A percentile compares a stretch with the other conserved stretches of the same genome.
Conservation (phyloP, 1,140 invertebrate genomes). For the Drosophila cardini region DNA sequence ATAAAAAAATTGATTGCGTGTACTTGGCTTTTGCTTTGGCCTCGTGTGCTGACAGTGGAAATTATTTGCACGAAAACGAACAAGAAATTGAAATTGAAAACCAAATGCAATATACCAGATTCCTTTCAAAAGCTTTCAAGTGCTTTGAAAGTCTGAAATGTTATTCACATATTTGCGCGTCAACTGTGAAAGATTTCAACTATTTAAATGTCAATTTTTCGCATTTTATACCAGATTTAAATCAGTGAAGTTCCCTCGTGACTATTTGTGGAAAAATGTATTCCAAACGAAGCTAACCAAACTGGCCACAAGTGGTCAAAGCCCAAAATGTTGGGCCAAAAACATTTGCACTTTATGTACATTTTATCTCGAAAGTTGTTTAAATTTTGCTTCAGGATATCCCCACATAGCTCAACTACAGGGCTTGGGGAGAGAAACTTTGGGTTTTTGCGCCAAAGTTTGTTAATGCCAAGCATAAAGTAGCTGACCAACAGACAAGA, state of each 20-base stretch:
- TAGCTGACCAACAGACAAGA: background rate
- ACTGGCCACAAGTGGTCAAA: slow-evolving; percentile 31
- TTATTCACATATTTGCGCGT: slow-evolving; percentile 21
- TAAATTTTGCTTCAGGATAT: background rate
- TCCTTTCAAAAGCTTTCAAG: slow-evolving; percentile 36
- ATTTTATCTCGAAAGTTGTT: slow-evolving; percentile 34
- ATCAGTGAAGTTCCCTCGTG: background rate
- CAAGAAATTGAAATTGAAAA: slow-evolving; percentile 5
- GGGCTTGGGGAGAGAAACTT: slow-evolving; percentile 24
- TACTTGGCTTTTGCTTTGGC: background rate
- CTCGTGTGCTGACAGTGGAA: slow-evolving; percentile 25
- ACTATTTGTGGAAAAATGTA: slow-evolving; percentile 6
- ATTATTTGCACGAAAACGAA: slow-evolving; percentile 39
- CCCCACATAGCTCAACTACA: background rate
- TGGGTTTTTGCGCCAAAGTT: slow-evolving; percentile 18
- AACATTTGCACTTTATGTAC: slow-evolving; percentile 29
- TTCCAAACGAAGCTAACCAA: slow-evolving; percentile 33
- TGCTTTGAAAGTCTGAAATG: slow-evolving; percentile 13
- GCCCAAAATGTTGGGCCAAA: slow-evolving; percentile 6
- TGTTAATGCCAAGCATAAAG: slow-evolving; percentile 9
- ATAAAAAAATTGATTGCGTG: slow-evolving; percentile 16
- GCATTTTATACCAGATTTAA: slow-evolving; percentile 20
- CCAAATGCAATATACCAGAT: slow-evolving; percentile 60
- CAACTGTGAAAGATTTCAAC: background rate
- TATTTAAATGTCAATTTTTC: background rate